Base-by-base conservation (phyloP, 2,888 invertebrate genomes). In the Hirtodrosophila alboralis region DNA sequence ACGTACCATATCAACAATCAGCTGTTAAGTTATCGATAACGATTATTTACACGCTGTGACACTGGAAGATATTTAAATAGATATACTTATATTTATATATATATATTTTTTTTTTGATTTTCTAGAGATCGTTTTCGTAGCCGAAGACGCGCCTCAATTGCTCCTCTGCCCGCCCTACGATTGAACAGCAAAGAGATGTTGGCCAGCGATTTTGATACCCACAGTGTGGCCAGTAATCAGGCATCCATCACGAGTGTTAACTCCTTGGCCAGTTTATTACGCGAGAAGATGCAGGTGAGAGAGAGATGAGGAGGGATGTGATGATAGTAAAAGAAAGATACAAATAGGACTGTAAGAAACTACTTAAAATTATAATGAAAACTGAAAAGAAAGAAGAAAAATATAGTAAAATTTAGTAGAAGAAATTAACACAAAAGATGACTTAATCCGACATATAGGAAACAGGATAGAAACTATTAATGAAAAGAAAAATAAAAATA, bases 201-300 rank as follows among this genome's bases (percentile, higher is more conserved):
- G 72, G 87, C 93, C 91, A 88, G 92, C 92, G 92, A 91, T 40
- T 90, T 89, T 21, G 91, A 91, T 58, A 88, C 88, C 23, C 90
- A 91, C 69, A 91, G 91, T 74, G 48, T 90, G 71, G 87, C 90
- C 61, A 91, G 91, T 67, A 90, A 90, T 68, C 91, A 90, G 80
- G 87, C 95, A 83, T 96, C 96, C 4, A 94, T 96, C 79, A 96
- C 96, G 0, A 96, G 96, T 37, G 93, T 96, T 75, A 96, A 96
- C 90, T 96, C 96, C 0, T 92, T 96, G 71, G 96, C 96, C 57
- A 96, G 96, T 87, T 91, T 96, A 48, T 91, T 96, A 9, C 94
- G 94, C 80, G 96, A 96, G 88, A 96, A 96, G 91, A 92, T 96
- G 75, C 95, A 96, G 92, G 94, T 95, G 88, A 87, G 54, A 8